A percentile compares a stretch with the other conserved stretches of the same genome.
phyloP scores from a whole-genome alignment of 2,888 invertebrate species.

The Orchestes rusci region DNA sequence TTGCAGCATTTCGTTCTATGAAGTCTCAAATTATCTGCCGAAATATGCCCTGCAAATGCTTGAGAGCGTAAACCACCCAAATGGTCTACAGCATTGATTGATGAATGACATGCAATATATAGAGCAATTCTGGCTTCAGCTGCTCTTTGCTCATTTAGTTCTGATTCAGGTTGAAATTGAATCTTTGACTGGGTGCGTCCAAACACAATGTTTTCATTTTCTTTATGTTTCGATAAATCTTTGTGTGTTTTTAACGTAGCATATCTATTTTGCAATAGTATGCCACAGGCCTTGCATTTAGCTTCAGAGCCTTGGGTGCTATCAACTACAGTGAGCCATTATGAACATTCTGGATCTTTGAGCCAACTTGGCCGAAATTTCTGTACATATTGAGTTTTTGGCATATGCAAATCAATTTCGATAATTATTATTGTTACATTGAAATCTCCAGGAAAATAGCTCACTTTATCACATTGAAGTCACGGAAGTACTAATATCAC shows the following conservation, averaged over 20 bases:
- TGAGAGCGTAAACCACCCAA: no score
- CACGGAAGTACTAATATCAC: no score
- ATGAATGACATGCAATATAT: no score
- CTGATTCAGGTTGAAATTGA: not conserved
- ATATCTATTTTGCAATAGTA: slow-evolving; percentile 11
- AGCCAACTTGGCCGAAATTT: no score
- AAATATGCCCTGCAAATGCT: not conserved
- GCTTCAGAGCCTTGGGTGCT: slow-evolving; percentile 12
- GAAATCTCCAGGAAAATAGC: no score
- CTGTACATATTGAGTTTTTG: slow-evolving; percentile 12
- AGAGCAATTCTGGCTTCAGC: no score
- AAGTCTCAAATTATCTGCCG: slow-evolving; percentile 14
- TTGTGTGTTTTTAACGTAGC: slow-evolving; percentile 16
- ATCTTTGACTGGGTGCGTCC: slow-evolving; percentile 6
- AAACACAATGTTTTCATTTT: slow-evolving; percentile 8
- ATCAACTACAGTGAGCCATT: slow-evolving; percentile 18
- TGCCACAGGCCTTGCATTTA: slow-evolving; percentile 21
- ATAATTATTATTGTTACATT: no score
- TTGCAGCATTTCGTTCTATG: slow-evolving; percentile 12
- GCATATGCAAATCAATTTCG: not conserved
- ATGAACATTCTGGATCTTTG: slow-evolving; percentile 19
- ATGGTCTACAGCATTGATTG: no score
- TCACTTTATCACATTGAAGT: no score
- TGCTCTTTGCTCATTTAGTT: not conserved
- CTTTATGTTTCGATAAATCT: slow-evolving; percentile 17